Conservation (phyloP, 2,113 vertebrate genomes). For the Tenebrosternarchus preto region DNA sequence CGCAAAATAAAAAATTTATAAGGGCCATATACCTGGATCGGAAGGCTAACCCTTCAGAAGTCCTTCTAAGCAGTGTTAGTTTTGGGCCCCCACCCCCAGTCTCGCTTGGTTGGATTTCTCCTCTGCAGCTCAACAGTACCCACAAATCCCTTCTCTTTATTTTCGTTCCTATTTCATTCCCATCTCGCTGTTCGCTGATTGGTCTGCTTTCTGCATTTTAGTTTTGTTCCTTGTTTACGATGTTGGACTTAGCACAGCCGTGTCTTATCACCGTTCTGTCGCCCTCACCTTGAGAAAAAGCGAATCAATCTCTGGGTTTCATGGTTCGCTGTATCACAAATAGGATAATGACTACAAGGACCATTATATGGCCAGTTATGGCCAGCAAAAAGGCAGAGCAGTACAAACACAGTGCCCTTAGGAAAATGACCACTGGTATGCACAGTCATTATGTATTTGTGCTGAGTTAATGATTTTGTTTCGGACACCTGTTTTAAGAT, state of each 20-base stretch:
- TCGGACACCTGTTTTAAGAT: no score
- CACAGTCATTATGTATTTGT: no score
- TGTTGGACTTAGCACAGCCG: slow-evolving; percentile 58
- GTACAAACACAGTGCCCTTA: not conserved
- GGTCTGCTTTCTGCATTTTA: slow-evolving; percentile 62
- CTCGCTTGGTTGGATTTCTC: slow-evolving; percentile 69
- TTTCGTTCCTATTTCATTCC: slow-evolving; percentile 76
- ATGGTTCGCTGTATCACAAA: not conserved
- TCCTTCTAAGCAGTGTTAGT: slow-evolving; percentile 66
- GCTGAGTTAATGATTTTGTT: no score
- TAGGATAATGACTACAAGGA: not conserved
- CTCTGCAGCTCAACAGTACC: slow-evolving; percentile 67
- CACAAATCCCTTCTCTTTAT: slow-evolving; percentile 72
- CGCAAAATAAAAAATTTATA: slow-evolving; percentile 76
- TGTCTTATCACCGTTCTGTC: not conserved
- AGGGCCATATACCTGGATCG: slow-evolving; percentile 72
- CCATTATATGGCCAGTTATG: not conserved
- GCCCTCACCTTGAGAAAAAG: not conserved
- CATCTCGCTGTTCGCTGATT: slow-evolving; percentile 76
- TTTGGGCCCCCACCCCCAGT: slow-evolving; percentile 70
- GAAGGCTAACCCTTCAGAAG: slow-evolving; percentile 72
- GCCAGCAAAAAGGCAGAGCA: not conserved
- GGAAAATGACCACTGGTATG: not conserved
- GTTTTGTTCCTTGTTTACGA: slow-evolving; percentile 62
- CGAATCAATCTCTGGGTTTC: not conserved